phyloP scores from a whole-genome alignment of 2,113 vertebrate species.

The Paraplagusia blochii region DNA sequence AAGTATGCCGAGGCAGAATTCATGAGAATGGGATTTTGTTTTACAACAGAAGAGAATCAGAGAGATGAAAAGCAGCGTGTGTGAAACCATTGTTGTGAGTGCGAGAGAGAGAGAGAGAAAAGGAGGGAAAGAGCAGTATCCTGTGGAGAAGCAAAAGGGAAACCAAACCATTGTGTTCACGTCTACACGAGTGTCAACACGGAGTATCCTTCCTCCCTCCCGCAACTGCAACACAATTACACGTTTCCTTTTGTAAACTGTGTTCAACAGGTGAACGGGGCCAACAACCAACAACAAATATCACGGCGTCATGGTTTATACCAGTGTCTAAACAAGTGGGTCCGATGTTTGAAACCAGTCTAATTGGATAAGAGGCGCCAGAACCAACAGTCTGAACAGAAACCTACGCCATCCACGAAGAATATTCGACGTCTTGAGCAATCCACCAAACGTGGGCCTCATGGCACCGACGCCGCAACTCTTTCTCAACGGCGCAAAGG shows the following conservation, averaged over 20 bases:
- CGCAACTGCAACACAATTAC: slow-evolving; percentile 15
- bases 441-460: slow-evolving; percentile 3
- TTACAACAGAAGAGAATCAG: slow-evolving; percentile 28
- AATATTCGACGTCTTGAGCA: background rate
- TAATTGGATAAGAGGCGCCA: too few species aligned
- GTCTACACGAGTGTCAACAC: slow-evolving; percentile 21
- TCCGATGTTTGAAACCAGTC: too few species aligned
- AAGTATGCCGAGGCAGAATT: too few species aligned
- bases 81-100: slow-evolving; percentile 30
- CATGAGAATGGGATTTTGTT: background rate
- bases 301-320: too few species aligned
- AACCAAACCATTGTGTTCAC: slow-evolving; percentile 49
- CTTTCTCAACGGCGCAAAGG: slow-evolving; percentile 5
- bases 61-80: slow-evolving; percentile 35
- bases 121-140: slow-evolving; percentile 26
- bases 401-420: background rate
- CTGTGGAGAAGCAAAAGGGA: slow-evolving; percentile 45
- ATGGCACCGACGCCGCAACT: background rate
- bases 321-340: too few species aligned
- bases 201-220: slow-evolving; percentile 38
- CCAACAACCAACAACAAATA: too few species aligned
- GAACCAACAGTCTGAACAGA: too few species aligned
- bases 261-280: too few species aligned
- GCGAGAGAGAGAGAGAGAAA: slow-evolving; percentile 1
- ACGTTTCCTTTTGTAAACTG: slow-evolving; percentile 13